Conservation (phyloP, 2,888 invertebrate genomes). For the Escarpia spicata region DNA sequence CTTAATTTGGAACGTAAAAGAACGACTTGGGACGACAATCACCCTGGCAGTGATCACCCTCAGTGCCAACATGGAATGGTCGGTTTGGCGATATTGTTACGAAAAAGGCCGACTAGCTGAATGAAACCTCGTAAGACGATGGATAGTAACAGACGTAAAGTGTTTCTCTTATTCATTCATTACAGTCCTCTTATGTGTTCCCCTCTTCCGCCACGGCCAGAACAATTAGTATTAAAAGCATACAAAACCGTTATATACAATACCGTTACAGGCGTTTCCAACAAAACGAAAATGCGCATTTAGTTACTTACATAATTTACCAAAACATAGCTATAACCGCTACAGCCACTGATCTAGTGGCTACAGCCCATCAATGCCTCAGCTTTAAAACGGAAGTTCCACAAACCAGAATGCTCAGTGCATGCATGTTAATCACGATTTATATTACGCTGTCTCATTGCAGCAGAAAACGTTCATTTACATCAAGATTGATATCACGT, state of each 20-base stretch:
- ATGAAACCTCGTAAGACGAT: too few species aligned
- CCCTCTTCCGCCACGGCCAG: not conserved
- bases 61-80: too few species aligned
- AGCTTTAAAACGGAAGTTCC: not conserved
- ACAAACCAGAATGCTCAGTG: not conserved
- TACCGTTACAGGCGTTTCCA: not conserved
- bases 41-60: too few species aligned
- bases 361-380: not conserved
- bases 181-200: too few species aligned
- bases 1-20: too few species aligned
- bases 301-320: not conserved
- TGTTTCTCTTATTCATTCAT: too few species aligned
- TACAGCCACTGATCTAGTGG: not conserved
- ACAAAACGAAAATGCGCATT: not conserved
- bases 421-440: not conserved
- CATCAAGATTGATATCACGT: not conserved
- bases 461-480: not conserved
- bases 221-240: not conserved
- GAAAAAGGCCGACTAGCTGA: too few species aligned
- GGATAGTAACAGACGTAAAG: too few species aligned
- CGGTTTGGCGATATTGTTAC: too few species aligned
- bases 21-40: too few species aligned
- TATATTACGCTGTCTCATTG: not conserved
- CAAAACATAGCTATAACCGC: not conserved
- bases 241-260: not conserved